Percentiles rank a stretch among this genome's conserved stretches.
Conservation (phyloP, 2,888 invertebrate species). For the Diogma glabrata region DNA sequence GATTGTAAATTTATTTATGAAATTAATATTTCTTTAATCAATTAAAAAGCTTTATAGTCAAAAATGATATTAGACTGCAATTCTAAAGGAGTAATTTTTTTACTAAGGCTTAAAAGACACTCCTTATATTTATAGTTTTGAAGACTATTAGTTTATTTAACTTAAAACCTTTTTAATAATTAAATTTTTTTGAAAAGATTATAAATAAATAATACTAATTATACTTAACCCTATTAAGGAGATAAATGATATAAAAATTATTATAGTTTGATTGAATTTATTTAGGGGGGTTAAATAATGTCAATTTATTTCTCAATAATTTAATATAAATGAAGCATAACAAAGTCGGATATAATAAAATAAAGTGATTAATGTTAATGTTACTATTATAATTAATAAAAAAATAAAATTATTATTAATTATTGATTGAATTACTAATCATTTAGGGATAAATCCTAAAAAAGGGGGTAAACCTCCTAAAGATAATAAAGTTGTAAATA, state of each 20-base stretch:
- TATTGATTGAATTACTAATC: constrained; percentile 29
- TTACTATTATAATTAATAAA: background rate
- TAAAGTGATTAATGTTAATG: background rate
- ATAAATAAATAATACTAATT: background rate
- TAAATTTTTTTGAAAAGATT: no score
- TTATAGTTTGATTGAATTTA: constrained; percentile 32
- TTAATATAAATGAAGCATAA: background rate
- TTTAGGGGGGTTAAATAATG: background rate
- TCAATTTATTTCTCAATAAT: background rate
- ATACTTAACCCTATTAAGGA: background rate
- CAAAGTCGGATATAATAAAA: background rate
- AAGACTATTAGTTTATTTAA: background rate
- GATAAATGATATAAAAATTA: background rate
- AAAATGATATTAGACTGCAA: background rate
- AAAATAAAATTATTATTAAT: background rate
- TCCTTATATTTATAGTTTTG: background rate
- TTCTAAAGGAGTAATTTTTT: background rate
- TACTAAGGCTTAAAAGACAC: background rate
- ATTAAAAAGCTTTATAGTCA: background rate
- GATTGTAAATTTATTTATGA: background rate
- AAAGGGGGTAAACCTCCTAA: constrained; percentile 48
- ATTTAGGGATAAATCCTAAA: constrained; percentile 31
- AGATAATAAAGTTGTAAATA: constrained; percentile 44
- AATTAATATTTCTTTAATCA: no score
- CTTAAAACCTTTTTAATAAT: background rate